A percentile compares a stretch with the other conserved stretches of the same genome.
Conservation (phyloP, 2,888 invertebrate genomes). For the Drosophila rubida region DNA sequence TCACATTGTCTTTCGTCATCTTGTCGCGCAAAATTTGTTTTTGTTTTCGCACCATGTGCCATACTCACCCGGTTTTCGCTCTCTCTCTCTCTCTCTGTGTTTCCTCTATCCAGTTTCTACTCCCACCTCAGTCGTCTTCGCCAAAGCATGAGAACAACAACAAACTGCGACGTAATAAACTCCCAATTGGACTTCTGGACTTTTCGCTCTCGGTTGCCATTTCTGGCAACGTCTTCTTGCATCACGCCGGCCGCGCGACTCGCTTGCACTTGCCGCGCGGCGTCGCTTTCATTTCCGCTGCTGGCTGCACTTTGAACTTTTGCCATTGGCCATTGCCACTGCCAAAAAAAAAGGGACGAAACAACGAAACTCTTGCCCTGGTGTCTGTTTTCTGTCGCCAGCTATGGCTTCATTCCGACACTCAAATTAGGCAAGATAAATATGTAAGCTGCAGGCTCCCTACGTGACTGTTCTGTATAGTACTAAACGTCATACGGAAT, state of each 20-base stretch:
- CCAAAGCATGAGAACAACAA: constrained; percentile 30
- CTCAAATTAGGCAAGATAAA: not conserved
- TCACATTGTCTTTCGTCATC: constrained; percentile 53
- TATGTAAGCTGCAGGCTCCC: not conserved
- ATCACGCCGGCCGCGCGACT: constrained; percentile 9
- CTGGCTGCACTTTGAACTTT: constrained; percentile 32
- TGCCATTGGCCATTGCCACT: constrained; percentile 27
- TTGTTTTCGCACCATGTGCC: constrained; percentile 38
- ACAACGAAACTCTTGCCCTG: not conserved
- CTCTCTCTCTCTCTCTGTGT: not conserved
- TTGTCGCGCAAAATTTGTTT: constrained; percentile 30
- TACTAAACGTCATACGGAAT: too few relatives aligned
- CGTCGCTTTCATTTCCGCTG: constrained; percentile 49
- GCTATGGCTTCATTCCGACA: constrained; percentile 11
- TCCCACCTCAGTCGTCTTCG: not conserved
- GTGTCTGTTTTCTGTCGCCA: not conserved
- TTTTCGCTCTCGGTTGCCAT: constrained; percentile 6
- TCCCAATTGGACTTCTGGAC: constrained; percentile 18
- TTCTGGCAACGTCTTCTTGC: constrained; percentile 6
- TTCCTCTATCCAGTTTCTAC: not conserved
- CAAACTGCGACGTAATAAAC: constrained; percentile 36
- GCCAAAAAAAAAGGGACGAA: constrained; percentile 21
- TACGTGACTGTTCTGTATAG: too few relatives aligned
- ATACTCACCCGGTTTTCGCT: constrained; percentile 41
- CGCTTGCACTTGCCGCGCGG: constrained; percentile 14